Evolutionary conservation across 2,888 invertebrate genomes (phyloP), one percentile per base, ranked within the genome.

Genomic region (Artemia sinica): DNA sequence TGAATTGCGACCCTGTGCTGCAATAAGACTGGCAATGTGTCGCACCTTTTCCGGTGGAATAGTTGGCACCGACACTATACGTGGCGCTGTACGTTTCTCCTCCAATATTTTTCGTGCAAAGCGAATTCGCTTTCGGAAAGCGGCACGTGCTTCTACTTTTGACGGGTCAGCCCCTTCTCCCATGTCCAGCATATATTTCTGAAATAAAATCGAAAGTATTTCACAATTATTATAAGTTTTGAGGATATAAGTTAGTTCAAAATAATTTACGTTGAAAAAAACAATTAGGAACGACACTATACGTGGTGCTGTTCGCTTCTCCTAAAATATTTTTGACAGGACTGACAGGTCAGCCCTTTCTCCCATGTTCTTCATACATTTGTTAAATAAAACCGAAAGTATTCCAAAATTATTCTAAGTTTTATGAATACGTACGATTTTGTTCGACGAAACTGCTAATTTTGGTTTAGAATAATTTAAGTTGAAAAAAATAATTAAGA

Each of bases 21-120:
- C 52, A n/a, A 69, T 65, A 51, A 50, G 28, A 18, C 66, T 50
- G 11, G 69, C 69, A 41, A 69, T 69, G n/a, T 49, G 68, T 50
- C 68, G 72, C 70, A 69, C 67, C 14, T 75, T 75, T 72, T 89
- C 91, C 0, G 89, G 86, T 0, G 92, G 91, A 74, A 97, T 87
- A 0, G 93, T 93, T 0, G 96, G 96, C 72, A 96, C 90, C 1
- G 93, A 84, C 9, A 97, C 92, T 49, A 92, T 87, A 0, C 95
- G 95, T 0, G 90, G 87, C 72, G 89, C 88, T 0, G 89, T 88
- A 1, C 94, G 85, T 75, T 93, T 93, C 76, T 94, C 87, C 0
- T 91, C 91, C 68, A 93, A 78, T 69, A 91, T 84, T 74, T 91
- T 88, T 11, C 93, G 83, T 0, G 91, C 91, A 79, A 89, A 88